A percentile compares a stretch with the other conserved stretches of the same genome.
phyloP scores from a whole-genome alignment of 2,113 vertebrate genomes.

The Anser cygnoides region DNA sequence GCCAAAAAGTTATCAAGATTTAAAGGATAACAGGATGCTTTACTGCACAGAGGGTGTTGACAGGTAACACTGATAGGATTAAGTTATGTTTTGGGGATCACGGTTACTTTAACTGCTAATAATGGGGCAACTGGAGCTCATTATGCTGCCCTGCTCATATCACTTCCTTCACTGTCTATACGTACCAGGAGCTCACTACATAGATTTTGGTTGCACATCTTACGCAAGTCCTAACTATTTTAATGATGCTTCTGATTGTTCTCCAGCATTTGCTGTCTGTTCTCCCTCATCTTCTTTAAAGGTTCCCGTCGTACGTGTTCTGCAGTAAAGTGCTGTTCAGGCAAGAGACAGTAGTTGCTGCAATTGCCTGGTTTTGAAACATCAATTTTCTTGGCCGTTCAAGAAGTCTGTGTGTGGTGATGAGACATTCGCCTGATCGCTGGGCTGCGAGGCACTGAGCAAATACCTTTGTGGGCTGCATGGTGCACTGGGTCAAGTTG shows the following conservation, averaged over 20 bases:
- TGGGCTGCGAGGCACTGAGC: background rate
- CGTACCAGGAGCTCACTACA: background rate
- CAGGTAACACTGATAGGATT: background rate
- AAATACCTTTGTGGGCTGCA: background rate
- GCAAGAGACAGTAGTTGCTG: background rate
- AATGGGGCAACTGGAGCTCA: background rate
- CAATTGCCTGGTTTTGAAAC: background rate
- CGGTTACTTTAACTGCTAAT: background rate
- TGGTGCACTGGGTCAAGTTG: background rate
- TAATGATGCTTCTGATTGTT: background rate
- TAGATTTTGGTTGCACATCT: background rate
- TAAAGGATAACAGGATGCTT: background rate
- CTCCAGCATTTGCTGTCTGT: background rate
- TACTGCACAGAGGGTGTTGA: background rate
- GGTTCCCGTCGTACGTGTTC: background rate
- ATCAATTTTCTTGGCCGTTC: background rate
- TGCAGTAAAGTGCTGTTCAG: background rate
- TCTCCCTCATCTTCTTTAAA: background rate
- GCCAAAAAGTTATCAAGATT: background rate
- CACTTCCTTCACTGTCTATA: background rate
- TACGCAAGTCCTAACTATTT: background rate
- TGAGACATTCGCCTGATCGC: background rate
- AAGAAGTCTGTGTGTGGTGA: background rate
- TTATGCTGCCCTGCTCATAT: accelerated
- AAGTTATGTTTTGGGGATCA: background rate